Conservation (phyloP, 2,113 vertebrate genomes). For the Climacteris rufus region DNA sequence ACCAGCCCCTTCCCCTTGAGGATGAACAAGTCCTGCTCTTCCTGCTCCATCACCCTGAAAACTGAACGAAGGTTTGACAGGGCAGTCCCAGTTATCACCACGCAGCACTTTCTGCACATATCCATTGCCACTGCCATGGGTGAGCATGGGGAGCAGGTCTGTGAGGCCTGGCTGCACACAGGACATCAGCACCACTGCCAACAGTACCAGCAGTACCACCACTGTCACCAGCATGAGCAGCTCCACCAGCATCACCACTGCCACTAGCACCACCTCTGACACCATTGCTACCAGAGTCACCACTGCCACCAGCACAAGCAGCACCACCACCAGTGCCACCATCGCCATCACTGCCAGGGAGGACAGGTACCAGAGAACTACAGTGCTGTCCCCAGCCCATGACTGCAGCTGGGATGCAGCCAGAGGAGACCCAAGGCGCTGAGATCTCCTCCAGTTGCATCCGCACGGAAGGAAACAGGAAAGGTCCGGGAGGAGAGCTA, state of each 20-base stretch:
- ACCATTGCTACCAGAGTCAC: neutral
- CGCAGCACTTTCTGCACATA: neutral
- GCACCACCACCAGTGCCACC: neutral
- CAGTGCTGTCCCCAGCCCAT: neutral
- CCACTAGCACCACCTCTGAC: neutral
- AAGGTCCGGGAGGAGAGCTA: neutral
- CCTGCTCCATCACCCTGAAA: neutral
- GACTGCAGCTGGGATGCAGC: neutral
- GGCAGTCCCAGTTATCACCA: neutral
- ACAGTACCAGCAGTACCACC: neutral
- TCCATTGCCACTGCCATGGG: neutral
- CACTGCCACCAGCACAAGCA: neutral
- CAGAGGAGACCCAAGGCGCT: neutral
- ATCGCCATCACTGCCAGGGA: rapidly evolving
- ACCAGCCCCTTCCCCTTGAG: neutral
- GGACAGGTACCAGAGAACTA: neutral
- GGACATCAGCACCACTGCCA: neutral
- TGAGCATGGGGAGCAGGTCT: neutral
- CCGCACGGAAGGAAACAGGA: neutral
- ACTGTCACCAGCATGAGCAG: neutral
- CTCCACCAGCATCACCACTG: neutral
- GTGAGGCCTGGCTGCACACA: rapidly evolving
- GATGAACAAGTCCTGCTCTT: neutral
- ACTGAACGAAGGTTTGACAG: neutral
- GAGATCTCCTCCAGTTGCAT: neutral